These are phyloP conservation scores for Temnothorax ravouxi DNA, from an alignment of 2,888 invertebrate species.

Conservation along the genomic window DNA sequence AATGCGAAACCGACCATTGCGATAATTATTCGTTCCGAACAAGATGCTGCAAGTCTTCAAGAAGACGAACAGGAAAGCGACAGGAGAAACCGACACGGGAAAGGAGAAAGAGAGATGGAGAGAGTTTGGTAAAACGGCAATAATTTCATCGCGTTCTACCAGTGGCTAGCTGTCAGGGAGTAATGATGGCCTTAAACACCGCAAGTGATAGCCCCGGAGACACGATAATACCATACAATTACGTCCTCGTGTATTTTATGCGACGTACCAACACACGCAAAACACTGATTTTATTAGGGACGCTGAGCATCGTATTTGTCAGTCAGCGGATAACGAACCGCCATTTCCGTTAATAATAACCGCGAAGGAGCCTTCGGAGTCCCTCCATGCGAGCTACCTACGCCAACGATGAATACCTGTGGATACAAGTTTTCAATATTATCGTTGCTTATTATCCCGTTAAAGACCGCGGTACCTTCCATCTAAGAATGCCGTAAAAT, in stretches of 20 bases:
- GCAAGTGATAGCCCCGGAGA: slow-evolving; percentile 73
- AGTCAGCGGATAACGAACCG: slow-evolving; percentile 60
- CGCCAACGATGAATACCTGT: slow-evolving; percentile 26
- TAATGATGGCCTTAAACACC: slow-evolving; percentile 75
- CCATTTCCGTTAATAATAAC: slow-evolving; percentile 61
- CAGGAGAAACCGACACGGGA: slow-evolving; percentile 14
- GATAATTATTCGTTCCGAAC: slow-evolving; percentile 50
- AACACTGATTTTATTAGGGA: slow-evolving; percentile 69
- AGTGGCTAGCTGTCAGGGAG: slow-evolving; percentile 69
- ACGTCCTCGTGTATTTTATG: slow-evolving; percentile 70
- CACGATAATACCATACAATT: slow-evolving; percentile 76
- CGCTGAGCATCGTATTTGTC: slow-evolving; percentile 57
- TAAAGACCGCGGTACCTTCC: slow-evolving; percentile 16
- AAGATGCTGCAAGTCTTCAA: slow-evolving; percentile 19
- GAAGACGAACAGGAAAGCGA: slow-evolving; percentile 5
- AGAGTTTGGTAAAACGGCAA: slow-evolving; percentile 69
- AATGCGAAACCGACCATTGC: slow-evolving; percentile 30
- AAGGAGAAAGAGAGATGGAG: slow-evolving; percentile 42
- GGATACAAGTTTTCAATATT: slow-evolving; percentile 45
- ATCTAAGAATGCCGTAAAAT: slow-evolving; percentile 38
- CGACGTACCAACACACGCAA: slow-evolving; percentile 62
- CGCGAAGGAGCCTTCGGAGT: slow-evolving; percentile 21
- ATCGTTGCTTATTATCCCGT: slow-evolving; percentile 44
- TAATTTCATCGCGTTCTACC: slow-evolving; percentile 69
- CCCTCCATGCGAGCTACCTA: neutral